Conservation (phyloP, 1,140 invertebrate species). For the Papilio glaucus region DNA sequence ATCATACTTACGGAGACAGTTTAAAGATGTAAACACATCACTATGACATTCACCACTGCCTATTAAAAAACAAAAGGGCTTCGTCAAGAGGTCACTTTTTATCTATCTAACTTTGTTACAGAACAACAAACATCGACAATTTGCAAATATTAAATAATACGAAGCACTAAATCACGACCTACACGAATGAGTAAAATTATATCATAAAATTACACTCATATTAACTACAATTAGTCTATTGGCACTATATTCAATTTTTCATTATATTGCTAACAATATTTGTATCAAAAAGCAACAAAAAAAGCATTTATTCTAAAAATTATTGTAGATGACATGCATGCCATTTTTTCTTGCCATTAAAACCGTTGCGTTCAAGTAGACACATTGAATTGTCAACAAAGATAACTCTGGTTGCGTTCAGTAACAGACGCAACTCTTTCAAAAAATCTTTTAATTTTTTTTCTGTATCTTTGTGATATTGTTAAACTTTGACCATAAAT, state of each 20-base stretch:
- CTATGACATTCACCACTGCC: conserved; percentile 53
- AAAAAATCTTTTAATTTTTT: too few relatives aligned
- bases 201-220: conserved; percentile 47
- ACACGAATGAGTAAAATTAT: conserved; percentile 64
- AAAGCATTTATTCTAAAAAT: conserved; percentile 68
- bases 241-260: conserved; percentile 52
- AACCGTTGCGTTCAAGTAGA: conserved; percentile 71
- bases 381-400: conserved; percentile 54
- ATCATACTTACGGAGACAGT: conserved; percentile 80
- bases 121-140: conserved; percentile 49
- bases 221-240: conserved; percentile 47
- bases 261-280: conserved; percentile 44
- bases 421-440: background rate
- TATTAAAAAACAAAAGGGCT: conserved; percentile 42
- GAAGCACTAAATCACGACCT: conserved; percentile 71
- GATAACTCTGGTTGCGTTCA: conserved; percentile 56
- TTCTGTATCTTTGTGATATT: too few relatives aligned
- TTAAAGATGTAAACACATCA: conserved; percentile 82
- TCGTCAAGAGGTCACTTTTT: conserved; percentile 43
- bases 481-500: too few relatives aligned
- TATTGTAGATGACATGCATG: conserved; percentile 78
- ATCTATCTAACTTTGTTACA: conserved; percentile 48
- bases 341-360: conserved; percentile 74
- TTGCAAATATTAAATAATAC: conserved; percentile 59
- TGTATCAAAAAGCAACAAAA: conserved; percentile 52